A percentile compares a stretch with the other conserved stretches of the same genome.
phyloP scores from a whole-genome alignment of 2,113 vertebrate species.

The Perognathus longimembris region DNA sequence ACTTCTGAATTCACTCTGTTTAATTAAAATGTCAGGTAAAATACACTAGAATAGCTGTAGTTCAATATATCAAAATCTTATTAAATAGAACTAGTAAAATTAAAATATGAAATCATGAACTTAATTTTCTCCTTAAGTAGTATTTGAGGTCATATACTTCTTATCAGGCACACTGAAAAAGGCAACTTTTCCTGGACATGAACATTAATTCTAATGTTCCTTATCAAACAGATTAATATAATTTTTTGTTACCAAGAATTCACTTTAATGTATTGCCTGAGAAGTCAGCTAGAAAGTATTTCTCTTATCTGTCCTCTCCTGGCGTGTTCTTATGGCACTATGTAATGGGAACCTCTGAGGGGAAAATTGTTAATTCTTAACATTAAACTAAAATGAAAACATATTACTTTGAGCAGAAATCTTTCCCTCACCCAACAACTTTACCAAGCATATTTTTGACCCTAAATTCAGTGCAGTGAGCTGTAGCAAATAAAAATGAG shows the following conservation, averaged over 20 bases:
- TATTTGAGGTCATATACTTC: background rate
- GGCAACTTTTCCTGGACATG: background rate
- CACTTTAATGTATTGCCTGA: background rate
- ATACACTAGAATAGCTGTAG: background rate
- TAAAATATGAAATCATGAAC: background rate
- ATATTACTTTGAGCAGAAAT: slow-evolving; percentile 69
- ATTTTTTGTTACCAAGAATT: slow-evolving; percentile 6
- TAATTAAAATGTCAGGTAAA: slow-evolving; percentile 6
- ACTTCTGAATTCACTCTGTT: background rate
- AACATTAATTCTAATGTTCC: slow-evolving; percentile 29
- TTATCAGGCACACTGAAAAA: slow-evolving; percentile 1
- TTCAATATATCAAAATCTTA: background rate
- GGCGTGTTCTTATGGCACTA: background rate
- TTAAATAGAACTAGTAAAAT: background rate
- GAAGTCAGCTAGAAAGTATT: background rate
- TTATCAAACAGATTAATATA: slow-evolving; percentile 32
- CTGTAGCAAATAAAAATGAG: background rate
- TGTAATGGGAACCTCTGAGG: slow-evolving; percentile 35
- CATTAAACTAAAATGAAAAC: slow-evolving; percentile 66
- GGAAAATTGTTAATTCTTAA: slow-evolving; percentile 64
- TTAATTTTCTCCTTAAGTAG: background rate
- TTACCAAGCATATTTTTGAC: background rate
- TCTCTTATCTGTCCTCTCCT: slow-evolving; percentile 19
- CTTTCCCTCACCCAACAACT: slow-evolving; percentile 57
- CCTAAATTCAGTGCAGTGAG: slow-evolving; percentile 53